Base-by-base conservation (phyloP, 1,140 invertebrate species). In the Coptotermes formosanus region DNA sequence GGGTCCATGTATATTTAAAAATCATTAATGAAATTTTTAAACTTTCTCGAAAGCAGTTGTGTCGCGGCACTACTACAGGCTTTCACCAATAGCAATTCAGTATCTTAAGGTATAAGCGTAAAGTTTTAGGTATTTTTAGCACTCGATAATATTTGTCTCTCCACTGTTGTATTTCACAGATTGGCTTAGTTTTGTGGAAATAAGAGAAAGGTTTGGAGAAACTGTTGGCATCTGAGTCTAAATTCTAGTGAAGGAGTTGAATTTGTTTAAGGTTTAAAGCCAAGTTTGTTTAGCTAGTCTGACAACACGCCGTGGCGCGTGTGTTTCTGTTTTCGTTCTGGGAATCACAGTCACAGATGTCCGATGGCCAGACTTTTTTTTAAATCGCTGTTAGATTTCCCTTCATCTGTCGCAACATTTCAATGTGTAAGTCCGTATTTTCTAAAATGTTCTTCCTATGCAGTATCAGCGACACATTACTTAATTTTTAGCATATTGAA, bases 211-310 rank as follows among this genome's bases (percentile, higher is more conserved):
- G 4, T 30, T 30, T 30, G 25, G 25, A 75, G n/a, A 75, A 3
- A 11, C 64, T 75, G 64, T 75, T 75, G 64, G 64, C 25, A 75
- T 75, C n/a, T 6, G 64, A 75, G n/a, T n/a, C 25, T 75, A 75
- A 30, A 75, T 75, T 75, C 14, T 75, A 30, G 25, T 55, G 16
- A 55, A 55, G 52, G 52, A 55, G 52, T 75, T 30, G 64, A 75
- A 75, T 75, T 75, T 75, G 64, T 75, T 75, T 75, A 75, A 75
- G 64, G 30, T 75, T 30, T 75, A 16, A 75, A 75, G n/a, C 25
- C 11, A 75, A 75, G 64, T 75, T 75, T 75, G 64, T 75, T 75
- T 75, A 75, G 64, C 64, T 30, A 12, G 9, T 75, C 64, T 75
- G 64, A 75, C 64, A 75, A 75, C 64, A 30, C 64, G 64, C 14